phyloP scores from a whole-genome alignment of 2,888 invertebrate species.

The Tachina grossa region DNA sequence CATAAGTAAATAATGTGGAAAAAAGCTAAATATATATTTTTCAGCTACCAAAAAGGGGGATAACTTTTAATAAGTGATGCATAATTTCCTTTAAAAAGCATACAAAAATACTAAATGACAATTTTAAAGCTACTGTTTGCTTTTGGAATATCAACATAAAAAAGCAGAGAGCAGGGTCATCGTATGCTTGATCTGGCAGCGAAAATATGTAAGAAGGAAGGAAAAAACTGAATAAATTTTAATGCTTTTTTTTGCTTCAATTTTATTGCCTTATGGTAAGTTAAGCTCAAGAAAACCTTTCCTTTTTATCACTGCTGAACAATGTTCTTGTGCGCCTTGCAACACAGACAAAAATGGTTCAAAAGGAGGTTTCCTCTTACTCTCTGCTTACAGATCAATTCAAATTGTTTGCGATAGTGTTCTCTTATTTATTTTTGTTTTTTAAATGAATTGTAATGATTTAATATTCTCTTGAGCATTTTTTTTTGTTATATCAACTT shows the following conservation, averaged over 20 bases:
- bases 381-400: conserved; percentile 57
- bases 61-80: conserved; percentile 32
- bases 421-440: conserved; percentile 39
- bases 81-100: conserved; percentile 55
- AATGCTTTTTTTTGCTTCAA: conserved; percentile 31
- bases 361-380: conserved; percentile 5
- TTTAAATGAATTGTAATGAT: conserved; percentile 63
- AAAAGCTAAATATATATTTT: background rate
- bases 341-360: conserved; percentile 4
- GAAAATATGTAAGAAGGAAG: background rate
- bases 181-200: conserved; percentile 46
- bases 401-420: conserved; percentile 42
- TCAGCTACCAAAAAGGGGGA: conserved; percentile 30
- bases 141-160: conserved; percentile 29
- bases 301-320: conserved; percentile 30
- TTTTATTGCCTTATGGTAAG: conserved; percentile 37
- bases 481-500: conserved; percentile 30
- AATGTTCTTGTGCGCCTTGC: conserved; percentile 20
- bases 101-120: conserved; percentile 57
- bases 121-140: conserved; percentile 61
- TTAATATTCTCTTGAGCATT: conserved; percentile 59
- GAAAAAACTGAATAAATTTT: conserved; percentile 38
- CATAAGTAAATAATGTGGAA: conserved; percentile 13
- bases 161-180: conserved; percentile 55
- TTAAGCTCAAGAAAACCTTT: conserved; percentile 45